Conservation (phyloP, 2,113 vertebrate genomes). For the Ictidomys tridecemlineatus region DNA sequence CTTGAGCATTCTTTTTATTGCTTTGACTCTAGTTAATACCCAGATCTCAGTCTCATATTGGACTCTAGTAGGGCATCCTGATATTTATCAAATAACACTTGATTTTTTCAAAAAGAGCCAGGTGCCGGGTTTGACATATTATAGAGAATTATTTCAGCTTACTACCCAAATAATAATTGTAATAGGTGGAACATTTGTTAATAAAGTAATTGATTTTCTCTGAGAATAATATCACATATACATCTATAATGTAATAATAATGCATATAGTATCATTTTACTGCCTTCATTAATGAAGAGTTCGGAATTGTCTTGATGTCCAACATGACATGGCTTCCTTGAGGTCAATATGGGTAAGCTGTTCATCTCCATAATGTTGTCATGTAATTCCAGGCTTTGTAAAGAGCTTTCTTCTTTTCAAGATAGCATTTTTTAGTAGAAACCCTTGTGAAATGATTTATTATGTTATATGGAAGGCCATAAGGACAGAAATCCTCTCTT, state of each 20-base stretch:
- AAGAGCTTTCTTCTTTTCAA: background rate
- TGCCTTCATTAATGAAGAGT: background rate
- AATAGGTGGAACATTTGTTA: constrained; percentile 8
- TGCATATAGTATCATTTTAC: background rate
- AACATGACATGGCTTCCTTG: background rate
- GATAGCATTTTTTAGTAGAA: background rate
- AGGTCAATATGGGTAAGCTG: background rate
- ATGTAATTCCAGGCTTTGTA: background rate
- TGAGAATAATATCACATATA: background rate
- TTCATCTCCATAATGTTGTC: background rate
- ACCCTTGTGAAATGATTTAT: background rate
- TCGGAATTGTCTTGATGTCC: background rate
- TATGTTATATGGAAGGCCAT: background rate
- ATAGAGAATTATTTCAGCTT: background rate
- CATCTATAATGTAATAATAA: too few species aligned
- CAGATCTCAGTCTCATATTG: background rate
- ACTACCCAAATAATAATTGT: background rate
- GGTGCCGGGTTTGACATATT: background rate
- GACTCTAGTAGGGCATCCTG: background rate
- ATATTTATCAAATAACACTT: background rate
- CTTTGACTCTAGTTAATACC: background rate
- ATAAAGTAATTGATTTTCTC: background rate
- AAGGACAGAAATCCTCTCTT: background rate
- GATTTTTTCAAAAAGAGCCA: background rate
- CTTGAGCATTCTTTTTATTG: constrained; percentile 4